A percentile compares a stretch with the other conserved stretches of the same genome.
Evolutionary conservation across 2,797 vertebrate genomes (phyloP).

Genomic region (Sebastolobus altivelis): DNA sequence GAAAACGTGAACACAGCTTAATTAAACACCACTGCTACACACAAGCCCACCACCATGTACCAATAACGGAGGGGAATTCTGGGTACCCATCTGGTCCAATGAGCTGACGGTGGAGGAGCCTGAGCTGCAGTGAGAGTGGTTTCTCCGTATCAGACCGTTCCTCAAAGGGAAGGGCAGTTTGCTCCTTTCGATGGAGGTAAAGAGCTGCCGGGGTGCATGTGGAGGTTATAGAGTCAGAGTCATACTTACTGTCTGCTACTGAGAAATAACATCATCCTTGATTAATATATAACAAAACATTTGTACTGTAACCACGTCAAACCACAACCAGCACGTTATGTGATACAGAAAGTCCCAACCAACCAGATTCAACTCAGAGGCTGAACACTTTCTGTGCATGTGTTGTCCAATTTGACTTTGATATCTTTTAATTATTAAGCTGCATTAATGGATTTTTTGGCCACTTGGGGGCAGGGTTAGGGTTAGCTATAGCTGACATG

Average conservation of each 20-base stretch:
- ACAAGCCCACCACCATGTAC: slow-evolving; percentile 10
- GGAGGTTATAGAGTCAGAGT: neutral
- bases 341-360: neutral
- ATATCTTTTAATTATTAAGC: neutral
- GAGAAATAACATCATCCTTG: neutral
- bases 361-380: neutral
- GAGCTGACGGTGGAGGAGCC: slow-evolving; percentile 53
- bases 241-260: neutral
- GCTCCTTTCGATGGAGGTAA: slow-evolving; percentile 8
- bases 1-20: neutral
- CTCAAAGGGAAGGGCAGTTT: slow-evolving; percentile 31
- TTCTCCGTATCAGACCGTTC: slow-evolving; percentile 14
- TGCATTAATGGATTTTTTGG: neutral
- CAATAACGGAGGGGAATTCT: slow-evolving; percentile 15
- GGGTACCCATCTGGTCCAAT: slow-evolving; percentile 35
- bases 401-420: neutral
- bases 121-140: slow-evolving; percentile 38
- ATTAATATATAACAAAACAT: neutral
- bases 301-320: neutral
- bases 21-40: neutral
- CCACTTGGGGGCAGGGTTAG: neutral
- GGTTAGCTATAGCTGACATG: neutral
- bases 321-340: neutral
- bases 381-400: neutral
- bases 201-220: slow-evolving; percentile 13